Evolutionary conservation across 2,797 vertebrate species (phyloP).

Genomic region (Muraenolepis orangiensis): DNA sequence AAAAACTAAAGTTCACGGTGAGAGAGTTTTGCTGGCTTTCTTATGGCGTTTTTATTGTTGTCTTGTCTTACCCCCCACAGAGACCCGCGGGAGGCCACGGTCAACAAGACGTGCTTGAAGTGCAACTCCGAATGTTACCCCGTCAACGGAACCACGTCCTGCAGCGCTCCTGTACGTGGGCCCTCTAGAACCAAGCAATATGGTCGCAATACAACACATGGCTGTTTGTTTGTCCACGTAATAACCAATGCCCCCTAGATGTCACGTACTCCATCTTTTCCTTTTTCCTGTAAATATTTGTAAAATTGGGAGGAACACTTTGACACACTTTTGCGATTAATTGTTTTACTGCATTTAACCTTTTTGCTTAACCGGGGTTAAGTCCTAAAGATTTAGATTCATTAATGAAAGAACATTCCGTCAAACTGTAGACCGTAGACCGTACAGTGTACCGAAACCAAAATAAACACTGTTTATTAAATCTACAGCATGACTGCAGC

Average conservation of each 20-base stretch:
- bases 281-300: slow-evolving; percentile 24
- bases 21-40: slow-evolving; percentile 24
- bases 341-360: not conserved
- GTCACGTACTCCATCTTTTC: not conserved
- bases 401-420: not conserved
- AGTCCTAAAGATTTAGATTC: not conserved
- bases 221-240: not conserved
- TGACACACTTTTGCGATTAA: slow-evolving; percentile 5
- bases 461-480: not conserved
- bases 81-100: slow-evolving; percentile 80
- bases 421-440: not conserved
- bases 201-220: not conserved
- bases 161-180: slow-evolving; percentile 83
- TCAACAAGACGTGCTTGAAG: slow-evolving; percentile 78
- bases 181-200: not conserved
- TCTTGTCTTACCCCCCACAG: slow-evolving; percentile 71
- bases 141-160: slow-evolving; percentile 77
- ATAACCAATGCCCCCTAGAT: not conserved
- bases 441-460: not conserved
- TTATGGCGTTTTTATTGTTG: slow-evolving; percentile 27
- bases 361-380: not conserved
- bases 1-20: not conserved
- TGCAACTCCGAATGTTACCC: slow-evolving; percentile 87
- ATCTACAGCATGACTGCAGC: not conserved
- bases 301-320: slow-evolving; percentile 27